These are phyloP conservation scores for Florisuga fusca DNA, from an alignment of 2,797 vertebrate species.

Conservation along the genomic window DNA sequence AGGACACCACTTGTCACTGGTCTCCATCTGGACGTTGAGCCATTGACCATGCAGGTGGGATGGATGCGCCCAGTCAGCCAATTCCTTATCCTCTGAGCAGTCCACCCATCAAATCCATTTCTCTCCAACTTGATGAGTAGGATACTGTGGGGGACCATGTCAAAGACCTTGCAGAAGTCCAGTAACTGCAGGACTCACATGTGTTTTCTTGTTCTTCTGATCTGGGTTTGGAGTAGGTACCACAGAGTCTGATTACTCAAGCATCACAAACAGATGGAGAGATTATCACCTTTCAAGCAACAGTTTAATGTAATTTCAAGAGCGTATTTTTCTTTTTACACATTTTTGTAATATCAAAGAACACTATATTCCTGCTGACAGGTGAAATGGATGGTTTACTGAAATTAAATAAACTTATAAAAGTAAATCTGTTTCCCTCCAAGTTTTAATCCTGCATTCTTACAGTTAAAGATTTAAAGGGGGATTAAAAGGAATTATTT, in stretches of 20 bases:
- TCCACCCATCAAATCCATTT: too few species aligned
- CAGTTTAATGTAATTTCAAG: background rate
- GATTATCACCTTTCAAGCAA: background rate
- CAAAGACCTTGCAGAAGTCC: too few species aligned
- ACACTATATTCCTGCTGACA: conserved; percentile 2
- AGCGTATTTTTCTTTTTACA: conserved; percentile 9
- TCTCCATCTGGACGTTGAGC: too few species aligned
- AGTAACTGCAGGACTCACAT: too few species aligned
- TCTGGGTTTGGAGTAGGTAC: background rate
- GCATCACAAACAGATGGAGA: background rate
- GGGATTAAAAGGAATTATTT: background rate
- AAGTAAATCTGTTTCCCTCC: background rate
- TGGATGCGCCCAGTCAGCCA: too few species aligned
- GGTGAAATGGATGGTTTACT: background rate
- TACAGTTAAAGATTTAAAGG: background rate
- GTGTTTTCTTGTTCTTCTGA: too few species aligned
- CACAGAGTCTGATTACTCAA: background rate
- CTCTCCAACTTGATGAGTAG: too few species aligned
- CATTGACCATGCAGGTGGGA: too few species aligned
- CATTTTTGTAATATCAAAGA: background rate
- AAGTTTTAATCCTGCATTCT: background rate
- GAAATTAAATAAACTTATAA: conserved; percentile 16
- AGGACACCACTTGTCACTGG: too few species aligned
- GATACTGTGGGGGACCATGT: too few species aligned
- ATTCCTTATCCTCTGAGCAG: too few species aligned